Evolutionary conservation across 2,797 vertebrate genomes (phyloP), one percentile per base, ranked within the genome.

Genomic region (Neomorphus geoffroyi): DNA sequence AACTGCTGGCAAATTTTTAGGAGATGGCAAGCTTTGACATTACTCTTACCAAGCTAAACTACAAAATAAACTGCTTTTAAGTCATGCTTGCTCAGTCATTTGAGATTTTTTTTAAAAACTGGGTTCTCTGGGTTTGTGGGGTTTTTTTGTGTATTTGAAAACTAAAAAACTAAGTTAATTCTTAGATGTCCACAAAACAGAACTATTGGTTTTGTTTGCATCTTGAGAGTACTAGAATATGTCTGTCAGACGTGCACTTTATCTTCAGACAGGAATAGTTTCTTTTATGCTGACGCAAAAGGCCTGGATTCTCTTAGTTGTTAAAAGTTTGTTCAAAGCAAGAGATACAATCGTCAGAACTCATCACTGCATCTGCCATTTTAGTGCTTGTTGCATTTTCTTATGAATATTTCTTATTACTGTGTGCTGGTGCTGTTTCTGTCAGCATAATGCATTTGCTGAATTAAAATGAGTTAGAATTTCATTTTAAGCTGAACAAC

Each of bases 251-350:
- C 27, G 74, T 39, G 9, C 11, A 16, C 15, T 60, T 73, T 7
- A 10, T n/a, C 16, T 86, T 67, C 53, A 35, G 33, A 39, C 54
- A 51, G 48, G 15, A 45, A 18, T 56, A 21, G 39, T 80, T 43
- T 65, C 24, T 11, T 50, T 65, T 66, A 28, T 23, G 7, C 4
- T 73, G 46, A 74, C 72, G 56, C 26, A 51, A 69, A 82, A 66
- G 11, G 18, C 24, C 41, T 66, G n/a, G 13, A 39, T 77, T 74
- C 45, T 57, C 18, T 9, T 23, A 7, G 35, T 33, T 50, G 18
- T 33, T 51, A 46, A 43, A n/a, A n/a, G 56, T 26, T 73, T 58
- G 8, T 30, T 9, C 39, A 28, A 0, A 0, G 0, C 12, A 30
- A 12, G 33, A 79, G 56, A 14, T 46, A 35, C 19, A 26, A 4